Evolutionary conservation across 2,888 invertebrate species (phyloP), one percentile per base, ranked within the genome.

Genomic region (Rhagophthalmus giganteus): DNA sequence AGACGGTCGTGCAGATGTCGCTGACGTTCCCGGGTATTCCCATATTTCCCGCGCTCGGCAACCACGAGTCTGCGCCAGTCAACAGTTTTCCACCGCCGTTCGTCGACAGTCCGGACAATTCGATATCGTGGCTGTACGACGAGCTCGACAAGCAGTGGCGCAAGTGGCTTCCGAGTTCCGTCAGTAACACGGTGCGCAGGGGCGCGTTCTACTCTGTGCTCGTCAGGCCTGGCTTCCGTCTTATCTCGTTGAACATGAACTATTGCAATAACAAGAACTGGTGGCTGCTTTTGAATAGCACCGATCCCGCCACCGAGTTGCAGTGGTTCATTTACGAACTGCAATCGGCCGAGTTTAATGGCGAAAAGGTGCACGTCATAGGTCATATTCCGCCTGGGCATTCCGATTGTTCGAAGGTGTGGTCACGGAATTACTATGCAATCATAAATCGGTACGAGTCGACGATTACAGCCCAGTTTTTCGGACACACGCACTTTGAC

Each of bases 371-470:
- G 92, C 68, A 90, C 31, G 32, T 61, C 64, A 24, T 45, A 74
- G 86, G 94, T 0, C 98, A 98, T 71, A 95, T 97, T 63, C 95
- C 95, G 0, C 96, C 97, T 0, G 95, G 96, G 2, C 90, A 91
- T 68, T 86, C 89, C 0, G 94, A 94, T 72, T 96, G 96, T 67
- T 76, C 96, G 24, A 93, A 94, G 77, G 89, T 94, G 2, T 98
- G 96, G 94, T 94, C 95, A 2, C 84, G 93, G 58, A 97, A 97
- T 75, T 94, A 91, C 72, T 93, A 94, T 67, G 86, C 87, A 32
- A 92, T 94, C 45, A 84, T 94, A 40, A 88, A 90, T 62, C 81
- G 94, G 64, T 96, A 92, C 70, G 94, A 94, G 73, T 82, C 86
- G 14, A 95, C 91, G 0, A 90, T 95, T 47, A 85, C 88, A 1